Percentiles rank a stretch among this genome's conserved stretches.
These are phyloP conservation scores for Diloba caeruleocephala DNA, from an alignment of 2,888 invertebrate genomes.

Conservation along the genomic window DNA sequence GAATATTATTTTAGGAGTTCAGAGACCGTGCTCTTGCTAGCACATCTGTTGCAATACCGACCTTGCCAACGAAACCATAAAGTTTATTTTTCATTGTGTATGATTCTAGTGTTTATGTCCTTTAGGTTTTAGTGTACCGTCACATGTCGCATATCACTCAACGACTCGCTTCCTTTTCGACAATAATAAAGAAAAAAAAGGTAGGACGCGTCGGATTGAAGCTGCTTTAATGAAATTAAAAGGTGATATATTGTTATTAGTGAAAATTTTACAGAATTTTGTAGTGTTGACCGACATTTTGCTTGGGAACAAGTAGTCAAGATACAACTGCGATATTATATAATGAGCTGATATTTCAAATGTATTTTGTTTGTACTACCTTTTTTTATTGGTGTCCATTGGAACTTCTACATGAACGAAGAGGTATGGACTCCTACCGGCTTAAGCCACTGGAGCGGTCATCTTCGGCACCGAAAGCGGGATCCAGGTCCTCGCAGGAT, in stretches of 20 bases:
- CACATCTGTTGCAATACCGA: conserved; percentile 60
- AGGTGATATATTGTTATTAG: conserved; percentile 58
- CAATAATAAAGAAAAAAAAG: conserved; percentile 81
- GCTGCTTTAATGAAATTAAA: conserved; percentile 66
- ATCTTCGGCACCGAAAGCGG: no score
- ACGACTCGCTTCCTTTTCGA: conserved; percentile 84
- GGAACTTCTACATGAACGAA: no score
- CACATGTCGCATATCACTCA: conserved; percentile 89
- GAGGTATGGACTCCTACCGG: no score
- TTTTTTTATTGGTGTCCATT: no score
- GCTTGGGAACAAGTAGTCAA: neutral
- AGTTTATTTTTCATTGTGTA: conserved; percentile 71
- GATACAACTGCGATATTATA: neutral
- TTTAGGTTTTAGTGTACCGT: conserved; percentile 65
- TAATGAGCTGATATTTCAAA: no score
- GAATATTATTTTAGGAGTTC: conserved; percentile 89
- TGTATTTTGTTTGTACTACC: no score
- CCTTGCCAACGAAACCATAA: conserved; percentile 67
- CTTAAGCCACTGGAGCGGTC: no score
- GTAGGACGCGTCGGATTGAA: conserved; percentile 58
- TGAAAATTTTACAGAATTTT: conserved; percentile 7
- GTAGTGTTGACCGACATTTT: conserved; percentile 12
- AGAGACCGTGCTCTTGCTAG: conserved; percentile 73
- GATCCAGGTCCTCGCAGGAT: no score
- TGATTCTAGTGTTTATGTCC: conserved; percentile 63